These are phyloP conservation scores for Peromyscus eremicus DNA, from an alignment of 2,797 vertebrate genomes.

Conservation along the genomic window DNA sequence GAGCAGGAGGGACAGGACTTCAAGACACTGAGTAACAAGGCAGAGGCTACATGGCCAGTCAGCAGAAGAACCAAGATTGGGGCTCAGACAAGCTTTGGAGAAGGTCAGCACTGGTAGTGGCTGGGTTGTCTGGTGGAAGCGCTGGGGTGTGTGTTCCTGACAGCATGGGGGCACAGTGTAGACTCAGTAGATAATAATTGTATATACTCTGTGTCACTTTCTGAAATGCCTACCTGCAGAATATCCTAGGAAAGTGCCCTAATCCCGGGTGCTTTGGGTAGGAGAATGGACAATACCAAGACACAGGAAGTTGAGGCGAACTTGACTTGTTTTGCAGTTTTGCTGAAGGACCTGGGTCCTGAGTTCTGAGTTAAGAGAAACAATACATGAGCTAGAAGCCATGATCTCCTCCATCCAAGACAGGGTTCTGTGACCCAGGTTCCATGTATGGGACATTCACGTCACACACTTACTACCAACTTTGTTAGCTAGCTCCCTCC, in stretches of 20 bases:
- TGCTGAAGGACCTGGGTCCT: neutral
- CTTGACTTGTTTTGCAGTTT: neutral
- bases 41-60: neutral
- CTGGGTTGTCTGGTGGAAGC: neutral
- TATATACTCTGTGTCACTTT: neutral
- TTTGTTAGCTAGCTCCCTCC: neutral
- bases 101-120: neutral
- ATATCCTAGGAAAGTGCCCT: neutral
- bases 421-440: neutral
- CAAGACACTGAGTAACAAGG: neutral
- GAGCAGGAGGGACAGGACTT: neutral
- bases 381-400: neutral
- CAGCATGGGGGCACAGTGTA: neutral
- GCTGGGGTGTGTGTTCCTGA: neutral
- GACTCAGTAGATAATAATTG: neutral
- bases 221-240: neutral
- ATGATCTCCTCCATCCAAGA: neutral
- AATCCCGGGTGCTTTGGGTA: neutral
- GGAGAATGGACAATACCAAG: neutral
- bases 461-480: neutral
- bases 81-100: neutral
- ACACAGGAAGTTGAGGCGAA: neutral
- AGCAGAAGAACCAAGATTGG: neutral
- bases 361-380: neutral
- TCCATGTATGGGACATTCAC: neutral